A percentile compares a stretch with the other conserved stretches of the same genome.
Conservation (phyloP, 2,888 invertebrate species). For the Phyllotreta cruciferae region DNA sequence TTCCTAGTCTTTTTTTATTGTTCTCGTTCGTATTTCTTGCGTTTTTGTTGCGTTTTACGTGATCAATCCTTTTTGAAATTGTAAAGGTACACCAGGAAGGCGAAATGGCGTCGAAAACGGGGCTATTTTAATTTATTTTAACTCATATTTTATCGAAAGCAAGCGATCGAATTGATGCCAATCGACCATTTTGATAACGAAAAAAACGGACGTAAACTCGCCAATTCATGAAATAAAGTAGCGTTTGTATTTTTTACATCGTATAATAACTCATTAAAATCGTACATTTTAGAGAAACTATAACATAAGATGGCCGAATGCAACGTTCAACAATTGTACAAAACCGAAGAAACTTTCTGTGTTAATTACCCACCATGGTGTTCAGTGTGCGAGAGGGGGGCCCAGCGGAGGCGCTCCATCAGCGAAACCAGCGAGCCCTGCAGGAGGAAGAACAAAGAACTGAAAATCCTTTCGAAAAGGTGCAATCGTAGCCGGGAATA, state of each 20-base stretch:
- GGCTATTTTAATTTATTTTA: too few species aligned
- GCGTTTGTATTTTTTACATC: conserved; percentile 7
- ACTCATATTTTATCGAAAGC: too few species aligned
- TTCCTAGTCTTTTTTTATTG: too few species aligned
- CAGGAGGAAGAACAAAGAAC: conserved; percentile 55
- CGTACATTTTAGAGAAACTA: conserved; percentile 6
- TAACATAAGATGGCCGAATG: conserved; percentile 51
- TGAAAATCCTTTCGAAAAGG: conserved; percentile 55
- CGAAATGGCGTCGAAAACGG: too few species aligned
- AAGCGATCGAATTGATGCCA: not conserved
- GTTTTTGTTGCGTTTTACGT: too few species aligned
- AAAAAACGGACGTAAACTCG: conserved; percentile 10
- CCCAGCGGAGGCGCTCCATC: conserved; percentile 54
- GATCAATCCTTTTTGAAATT: too few species aligned
- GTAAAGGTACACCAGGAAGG: too few species aligned
- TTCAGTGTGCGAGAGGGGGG: conserved; percentile 56
- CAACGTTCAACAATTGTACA: conserved; percentile 48
- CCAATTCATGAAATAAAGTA: not conserved
- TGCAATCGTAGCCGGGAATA: conserved; percentile 53
- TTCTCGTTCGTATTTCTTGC: too few species aligned
- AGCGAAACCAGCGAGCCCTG: conserved; percentile 56
- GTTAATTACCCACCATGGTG: conserved; percentile 54
- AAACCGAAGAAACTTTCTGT: conserved; percentile 50
- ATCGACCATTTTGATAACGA: conserved; percentile 25
- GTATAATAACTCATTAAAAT: too few species aligned